phyloP scores from a whole-genome alignment of 1,140 invertebrate genomes.

The Atopsyche davidsoni region DNA sequence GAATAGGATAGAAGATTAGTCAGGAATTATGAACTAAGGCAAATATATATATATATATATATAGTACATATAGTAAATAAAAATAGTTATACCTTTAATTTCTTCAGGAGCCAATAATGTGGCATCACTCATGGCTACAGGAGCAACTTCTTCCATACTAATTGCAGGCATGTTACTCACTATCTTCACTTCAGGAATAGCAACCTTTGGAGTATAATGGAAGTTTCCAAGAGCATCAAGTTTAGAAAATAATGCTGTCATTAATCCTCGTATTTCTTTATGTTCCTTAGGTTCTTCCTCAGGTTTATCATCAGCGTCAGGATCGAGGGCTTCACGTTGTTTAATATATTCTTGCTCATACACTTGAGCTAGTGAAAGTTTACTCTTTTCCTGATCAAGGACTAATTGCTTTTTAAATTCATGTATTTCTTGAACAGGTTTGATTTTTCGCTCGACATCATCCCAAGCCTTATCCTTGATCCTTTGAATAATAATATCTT shows the following conservation, averaged over 20 bases:
- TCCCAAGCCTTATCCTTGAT: slow-evolving; percentile 95
- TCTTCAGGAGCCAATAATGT: slow-evolving; percentile 90
- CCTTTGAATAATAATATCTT: slow-evolving; percentile 85
- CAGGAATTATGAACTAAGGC: neutral
- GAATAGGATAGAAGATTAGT: slow-evolving; percentile 8
- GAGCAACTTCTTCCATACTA: slow-evolving; percentile 93
- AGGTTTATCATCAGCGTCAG: slow-evolving; percentile 53
- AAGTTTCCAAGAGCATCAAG: slow-evolving; percentile 91
- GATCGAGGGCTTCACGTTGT: slow-evolving; percentile 63
- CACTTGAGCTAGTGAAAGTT: slow-evolving; percentile 80
- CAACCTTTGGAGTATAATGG: slow-evolving; percentile 86
- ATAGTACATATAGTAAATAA: neutral
- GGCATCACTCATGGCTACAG: slow-evolving; percentile 76
- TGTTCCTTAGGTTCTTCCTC: slow-evolving; percentile 67
- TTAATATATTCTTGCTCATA: slow-evolving; percentile 93
- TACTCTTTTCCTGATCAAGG: slow-evolving; percentile 93
- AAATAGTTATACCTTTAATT: slow-evolving; percentile 59
- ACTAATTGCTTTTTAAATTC: slow-evolving; percentile 88
- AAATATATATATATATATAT: neutral
- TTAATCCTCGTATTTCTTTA: slow-evolving; percentile 67
- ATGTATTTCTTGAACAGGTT: slow-evolving; percentile 73
- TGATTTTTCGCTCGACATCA: slow-evolving; percentile 87
- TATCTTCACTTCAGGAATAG: slow-evolving; percentile 82
- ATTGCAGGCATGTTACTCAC: slow-evolving; percentile 88
- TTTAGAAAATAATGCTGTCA: slow-evolving; percentile 78